Base-by-base conservation (phyloP, 2,113 vertebrate species). In the Puma concolor region DNA sequence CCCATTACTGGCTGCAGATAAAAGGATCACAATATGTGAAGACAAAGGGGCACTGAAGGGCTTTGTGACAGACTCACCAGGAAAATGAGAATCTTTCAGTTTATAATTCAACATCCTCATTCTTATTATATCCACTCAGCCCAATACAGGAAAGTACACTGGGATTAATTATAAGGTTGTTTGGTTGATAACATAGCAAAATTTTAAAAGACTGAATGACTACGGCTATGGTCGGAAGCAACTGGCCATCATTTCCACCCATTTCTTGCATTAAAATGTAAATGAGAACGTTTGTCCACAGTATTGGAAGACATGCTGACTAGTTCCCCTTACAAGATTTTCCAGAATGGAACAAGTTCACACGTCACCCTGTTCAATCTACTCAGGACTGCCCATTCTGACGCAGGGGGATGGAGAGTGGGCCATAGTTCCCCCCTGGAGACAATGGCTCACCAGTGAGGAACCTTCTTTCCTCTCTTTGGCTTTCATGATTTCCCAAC, bases 71-170 rank as follows among this genome's bases (percentile, higher is more conserved):
- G 36, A 80, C 71, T 94, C 33, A 5, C 36, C n/a, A 88, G 29
- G 76, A 97, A 96, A 96, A 95, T 93, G n/a, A 94, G 60, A 96
- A 33, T 96, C 48, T 87, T 96, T 84, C 64, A 25, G 33, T 88
- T 96, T 94, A 64, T 88, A 83, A 92, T 64, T 95, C 86, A 86
- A 36, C 38, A 52, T 91, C 48, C 14, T 67, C 23, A 89, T 93
- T 96, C 66, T 91, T 19, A 85, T 82, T 86, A 77, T 85, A 76
- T 82, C 72, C 16, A 54, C 54, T 95, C 38, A 85, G 10, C 17
- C 36, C 77, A 95, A 93, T 33, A 77, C 4, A 90, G 16, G 10
- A 92, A 66, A 95, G 41, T 76, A 94, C 57, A 57, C 41, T 25
- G 16, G 33, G 7, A 94, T 94, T 88, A 96, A 93, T 92, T 76